Conservation (phyloP, 2,113 vertebrate genomes). For the Rhinoderma darwinii region DNA sequence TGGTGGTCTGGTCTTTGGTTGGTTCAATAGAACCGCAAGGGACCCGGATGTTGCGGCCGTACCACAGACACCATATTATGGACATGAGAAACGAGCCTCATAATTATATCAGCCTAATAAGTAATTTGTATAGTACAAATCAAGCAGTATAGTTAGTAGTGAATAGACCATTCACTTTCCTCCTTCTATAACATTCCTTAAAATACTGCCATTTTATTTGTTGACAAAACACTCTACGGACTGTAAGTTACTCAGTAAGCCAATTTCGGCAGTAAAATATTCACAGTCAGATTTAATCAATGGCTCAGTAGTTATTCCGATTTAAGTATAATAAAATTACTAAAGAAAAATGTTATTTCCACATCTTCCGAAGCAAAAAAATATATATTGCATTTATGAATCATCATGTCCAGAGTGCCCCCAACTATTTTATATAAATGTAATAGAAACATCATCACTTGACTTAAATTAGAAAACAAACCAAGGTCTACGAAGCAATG, state of each 20-base stretch:
- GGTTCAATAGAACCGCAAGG: too few relatives aligned
- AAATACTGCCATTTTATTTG: not conserved
- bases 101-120: too few relatives aligned
- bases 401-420: conserved; percentile 3
- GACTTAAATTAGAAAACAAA: not conserved
- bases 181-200: not conserved
- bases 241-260: not conserved
- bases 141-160: too few relatives aligned
- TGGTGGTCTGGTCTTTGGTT: too few relatives aligned
- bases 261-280: conserved; percentile 15
- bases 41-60: too few relatives aligned
- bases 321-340: conserved; percentile 22
- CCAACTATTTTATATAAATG: not conserved
- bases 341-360: not conserved
- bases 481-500: not conserved
- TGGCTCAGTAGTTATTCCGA: conserved; percentile 3
- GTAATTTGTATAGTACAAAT: too few relatives aligned
- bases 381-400: conserved; percentile 1
- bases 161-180: not conserved
- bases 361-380: not conserved
- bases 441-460: not conserved
- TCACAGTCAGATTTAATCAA: conserved; percentile 14
- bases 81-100: too few relatives aligned
- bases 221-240: not conserved
- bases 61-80: too few relatives aligned